Evolutionary conservation across 2,888 invertebrate species (phyloP).

Genomic region (Podotricha telesiphe): DNA sequence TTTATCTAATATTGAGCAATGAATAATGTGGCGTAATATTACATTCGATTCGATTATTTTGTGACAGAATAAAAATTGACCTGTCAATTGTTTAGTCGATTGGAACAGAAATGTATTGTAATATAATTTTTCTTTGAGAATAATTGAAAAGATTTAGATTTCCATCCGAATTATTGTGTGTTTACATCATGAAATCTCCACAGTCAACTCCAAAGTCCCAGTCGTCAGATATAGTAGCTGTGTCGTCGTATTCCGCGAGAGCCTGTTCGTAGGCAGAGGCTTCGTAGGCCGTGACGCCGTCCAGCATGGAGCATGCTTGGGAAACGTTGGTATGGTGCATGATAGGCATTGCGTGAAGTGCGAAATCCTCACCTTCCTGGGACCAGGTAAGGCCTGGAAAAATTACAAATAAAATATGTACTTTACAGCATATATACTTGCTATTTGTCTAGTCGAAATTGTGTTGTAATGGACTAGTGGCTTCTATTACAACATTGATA

Average conservation of each 20-base stretch:
- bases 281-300: constrained; percentile 85
- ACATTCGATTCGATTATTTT: constrained; percentile 19
- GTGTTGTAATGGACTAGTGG: too few relatives aligned
- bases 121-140: constrained; percentile 5
- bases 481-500: too few relatives aligned
- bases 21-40: constrained; percentile 27
- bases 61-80: constrained; percentile 13
- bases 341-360: constrained; percentile 86
- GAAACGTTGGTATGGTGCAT: constrained; percentile 86
- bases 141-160: background rate
- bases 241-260: constrained; percentile 84
- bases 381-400: constrained; percentile 85
- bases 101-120: background rate
- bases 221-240: constrained; percentile 82
- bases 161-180: constrained; percentile 5
- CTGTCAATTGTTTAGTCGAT: constrained; percentile 4
- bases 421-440: background rate
- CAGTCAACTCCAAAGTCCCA: constrained; percentile 89
- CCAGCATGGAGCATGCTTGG: constrained; percentile 82
- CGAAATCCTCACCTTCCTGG: constrained; percentile 87
- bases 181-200: constrained; percentile 88
- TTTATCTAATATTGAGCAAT: constrained; percentile 53
- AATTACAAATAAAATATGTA: background rate
- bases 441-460: too few relatives aligned
- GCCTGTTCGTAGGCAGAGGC: constrained; percentile 84